These are phyloP conservation scores for Cisticola juncidis DNA, from an alignment of 2,113 vertebrate species.

Conservation along the genomic window DNA sequence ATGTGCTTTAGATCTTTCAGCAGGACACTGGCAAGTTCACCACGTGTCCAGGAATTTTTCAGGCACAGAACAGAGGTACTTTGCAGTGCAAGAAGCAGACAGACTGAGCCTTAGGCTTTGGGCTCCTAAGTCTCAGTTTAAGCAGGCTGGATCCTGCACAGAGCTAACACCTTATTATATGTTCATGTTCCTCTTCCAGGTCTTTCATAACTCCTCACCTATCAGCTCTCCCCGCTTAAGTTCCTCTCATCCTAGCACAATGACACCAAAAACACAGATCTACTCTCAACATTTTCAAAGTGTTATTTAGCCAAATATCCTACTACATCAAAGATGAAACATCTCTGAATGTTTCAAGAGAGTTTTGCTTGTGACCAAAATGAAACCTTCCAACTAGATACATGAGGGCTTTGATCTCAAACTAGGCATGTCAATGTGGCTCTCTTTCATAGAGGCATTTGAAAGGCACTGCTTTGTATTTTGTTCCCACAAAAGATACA, in stretches of 20 bases:
- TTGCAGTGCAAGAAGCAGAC: neutral
- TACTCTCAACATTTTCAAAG: neutral
- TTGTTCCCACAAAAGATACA: neutral
- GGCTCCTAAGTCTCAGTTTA: neutral
- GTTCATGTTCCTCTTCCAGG: neutral
- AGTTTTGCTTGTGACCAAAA: neutral
- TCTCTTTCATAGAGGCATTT: neutral
- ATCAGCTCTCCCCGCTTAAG: neutral
- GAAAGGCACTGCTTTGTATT: neutral
- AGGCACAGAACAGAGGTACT: neutral
- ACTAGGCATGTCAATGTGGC: fast-evolving
- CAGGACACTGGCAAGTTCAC: neutral
- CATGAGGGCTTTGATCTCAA: neutral
- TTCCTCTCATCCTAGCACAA: neutral
- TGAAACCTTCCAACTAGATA: neutral
- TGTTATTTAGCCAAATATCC: neutral
- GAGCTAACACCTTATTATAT: neutral
- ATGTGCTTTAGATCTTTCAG: neutral
- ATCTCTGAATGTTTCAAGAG: neutral
- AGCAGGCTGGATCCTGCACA: neutral
- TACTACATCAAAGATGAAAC: neutral
- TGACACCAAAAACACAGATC: neutral
- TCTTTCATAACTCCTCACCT: neutral
- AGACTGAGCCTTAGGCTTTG: neutral
- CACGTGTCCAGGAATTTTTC: neutral